phyloP scores from a whole-genome alignment of 2,888 invertebrate genomes.

The Lutraria lutraria region DNA sequence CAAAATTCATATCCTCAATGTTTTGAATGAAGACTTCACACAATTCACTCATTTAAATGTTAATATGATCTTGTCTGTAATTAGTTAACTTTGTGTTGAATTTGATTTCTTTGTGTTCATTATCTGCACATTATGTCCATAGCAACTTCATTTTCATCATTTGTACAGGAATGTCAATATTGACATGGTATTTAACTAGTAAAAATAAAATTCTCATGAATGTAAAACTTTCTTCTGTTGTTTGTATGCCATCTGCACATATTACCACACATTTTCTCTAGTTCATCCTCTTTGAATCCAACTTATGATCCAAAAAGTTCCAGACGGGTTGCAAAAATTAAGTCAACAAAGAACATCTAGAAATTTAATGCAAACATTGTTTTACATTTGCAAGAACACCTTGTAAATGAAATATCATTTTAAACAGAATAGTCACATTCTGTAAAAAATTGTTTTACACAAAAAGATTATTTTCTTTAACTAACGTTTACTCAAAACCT shows the following conservation, averaged over 20 bases:
- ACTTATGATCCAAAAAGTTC: too few relatives aligned
- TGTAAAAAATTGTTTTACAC: too few relatives aligned
- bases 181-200: constrained; percentile 62
- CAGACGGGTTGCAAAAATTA: too few relatives aligned
- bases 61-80: constrained; percentile 3
- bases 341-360: too few relatives aligned
- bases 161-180: constrained; percentile 54
- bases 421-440: too few relatives aligned
- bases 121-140: constrained; percentile 35
- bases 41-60: background rate
- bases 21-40: background rate
- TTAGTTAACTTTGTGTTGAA: constrained; percentile 10
- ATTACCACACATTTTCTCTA: too few relatives aligned
- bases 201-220: constrained; percentile 46
- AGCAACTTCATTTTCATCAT: constrained; percentile 37
- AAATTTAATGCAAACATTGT: too few relatives aligned
- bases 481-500: too few relatives aligned
- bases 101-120: constrained; percentile 43
- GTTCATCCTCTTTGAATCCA: too few relatives aligned
- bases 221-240: background rate
- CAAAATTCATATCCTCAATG: background rate
- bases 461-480: too few relatives aligned
- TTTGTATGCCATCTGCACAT: background rate
- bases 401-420: too few relatives aligned
- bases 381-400: too few relatives aligned